These are phyloP conservation scores for Zaprionus lachaisei DNA, from an alignment of 1,140 invertebrate species.

Conservation along the genomic window DNA sequence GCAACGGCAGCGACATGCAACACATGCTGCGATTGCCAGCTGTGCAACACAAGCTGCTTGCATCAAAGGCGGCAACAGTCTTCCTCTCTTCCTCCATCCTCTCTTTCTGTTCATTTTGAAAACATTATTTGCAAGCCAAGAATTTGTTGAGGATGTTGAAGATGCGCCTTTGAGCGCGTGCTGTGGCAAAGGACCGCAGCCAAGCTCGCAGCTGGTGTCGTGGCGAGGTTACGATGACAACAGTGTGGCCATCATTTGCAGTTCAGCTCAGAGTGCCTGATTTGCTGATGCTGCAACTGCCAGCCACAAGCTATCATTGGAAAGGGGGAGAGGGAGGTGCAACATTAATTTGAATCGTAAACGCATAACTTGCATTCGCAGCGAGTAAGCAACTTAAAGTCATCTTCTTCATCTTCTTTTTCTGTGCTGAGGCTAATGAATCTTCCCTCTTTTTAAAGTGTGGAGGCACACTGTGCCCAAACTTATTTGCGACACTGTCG, in stretches of 20 bases:
- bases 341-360: constrained; percentile 4
- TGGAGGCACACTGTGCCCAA: neutral
- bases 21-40: constrained; percentile 44
- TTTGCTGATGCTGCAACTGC: constrained; percentile 39
- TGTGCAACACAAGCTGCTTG: constrained; percentile 19
- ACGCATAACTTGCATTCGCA: constrained; percentile 8
- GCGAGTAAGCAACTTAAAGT: constrained; percentile 3
- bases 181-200: constrained; percentile 29
- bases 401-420: neutral
- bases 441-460: constrained; percentile 4
- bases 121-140: constrained; percentile 56
- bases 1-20: neutral
- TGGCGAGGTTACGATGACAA: constrained; percentile 7
- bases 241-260: constrained; percentile 41
- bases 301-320: neutral
- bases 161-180: constrained; percentile 25
- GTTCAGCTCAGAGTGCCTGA: constrained; percentile 21
- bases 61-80: neutral
- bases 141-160: constrained; percentile 50
- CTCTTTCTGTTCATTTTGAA: constrained; percentile 13
- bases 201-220: constrained; percentile 1
- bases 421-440: constrained; percentile 1
- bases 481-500: constrained; percentile 44
- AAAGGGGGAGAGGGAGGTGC: neutral
- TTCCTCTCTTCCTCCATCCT: too few relatives aligned